Base-by-base conservation (phyloP, 2,113 vertebrate genomes). In the Neogale vison region DNA sequence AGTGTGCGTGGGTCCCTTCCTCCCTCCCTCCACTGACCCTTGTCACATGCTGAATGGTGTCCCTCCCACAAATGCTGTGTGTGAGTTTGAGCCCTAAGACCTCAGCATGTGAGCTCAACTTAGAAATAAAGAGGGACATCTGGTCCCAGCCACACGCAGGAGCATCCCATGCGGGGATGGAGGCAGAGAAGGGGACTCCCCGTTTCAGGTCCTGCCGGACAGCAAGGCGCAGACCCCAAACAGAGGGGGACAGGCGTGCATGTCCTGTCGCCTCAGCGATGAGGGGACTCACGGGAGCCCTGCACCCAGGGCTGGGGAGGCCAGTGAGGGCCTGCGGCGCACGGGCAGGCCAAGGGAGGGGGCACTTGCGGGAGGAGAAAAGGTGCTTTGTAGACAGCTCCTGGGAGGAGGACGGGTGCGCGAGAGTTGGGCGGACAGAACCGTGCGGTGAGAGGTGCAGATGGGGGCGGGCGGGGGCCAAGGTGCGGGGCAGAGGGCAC, bases 151-250 rank as follows among this genome's bases (percentile, higher is more conserved):
- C 31, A 7, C 63, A 47, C 26, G 55, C 10, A 6, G 71, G 26
- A 50, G 71, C 34, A 24, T 1, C 24, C 45, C 42, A 23, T 0
- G 11, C 7, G 34, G 52, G 7, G 1, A 0, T 8, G 42, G 36
- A 76, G 57, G 24, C 24, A 18, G 69, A 39, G 69, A 7, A 20
- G 3, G 81, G 71, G 81, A 23, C 45, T 50, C 36, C n/a, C 13
- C 36, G 59, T 3, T 57, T 79, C 39, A 24, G 45, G 82, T 61
- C 26, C 34, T 50, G 47, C 34, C 11, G 39, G 76, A 55, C 83
- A 3, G 71, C 13, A 8, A 2, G 67, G 26, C 18, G 5, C 26
- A 87, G 52, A 31, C 50, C 50, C 47, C 36, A 0, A 10, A 3
- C 1, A 34, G 36, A 45, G 9, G 7, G 29, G 61, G 50, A 4